A percentile compares a stretch with the other conserved stretches of the same genome.
Evolutionary conservation across 1,140 invertebrate species (phyloP).

Genomic region (Adoxophyes honmai): DNA sequence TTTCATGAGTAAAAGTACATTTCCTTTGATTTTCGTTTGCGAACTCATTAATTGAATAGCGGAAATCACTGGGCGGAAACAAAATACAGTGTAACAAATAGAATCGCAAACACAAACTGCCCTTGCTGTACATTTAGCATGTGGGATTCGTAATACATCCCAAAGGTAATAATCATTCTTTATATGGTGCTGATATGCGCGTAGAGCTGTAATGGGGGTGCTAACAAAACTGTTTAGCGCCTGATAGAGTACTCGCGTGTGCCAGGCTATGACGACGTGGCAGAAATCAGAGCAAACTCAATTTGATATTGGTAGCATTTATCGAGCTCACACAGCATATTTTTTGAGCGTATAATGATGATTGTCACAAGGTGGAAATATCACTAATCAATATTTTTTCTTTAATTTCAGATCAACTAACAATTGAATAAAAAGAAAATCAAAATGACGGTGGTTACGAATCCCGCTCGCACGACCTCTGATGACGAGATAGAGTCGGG

Average conservation of each 20-base stretch:
- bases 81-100: slow-evolving; percentile 20
- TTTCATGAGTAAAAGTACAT: too few species aligned
- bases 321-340: too few species aligned
- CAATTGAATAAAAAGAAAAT: slow-evolving; percentile 16
- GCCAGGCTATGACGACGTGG: neutral
- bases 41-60: slow-evolving; percentile 16
- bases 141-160: slow-evolving; percentile 46
- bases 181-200: slow-evolving; percentile 58
- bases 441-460: slow-evolving; percentile 68
- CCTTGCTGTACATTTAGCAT: slow-evolving; percentile 63
- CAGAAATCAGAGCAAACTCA: neutral
- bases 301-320: neutral
- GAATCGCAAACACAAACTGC: slow-evolving; percentile 29
- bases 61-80: slow-evolving; percentile 1
- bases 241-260: slow-evolving; percentile 16
- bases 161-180: slow-evolving; percentile 65
- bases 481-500: slow-evolving; percentile 44
- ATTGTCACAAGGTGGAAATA: too few species aligned
- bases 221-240: slow-evolving; percentile 49
- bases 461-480: slow-evolving; percentile 53
- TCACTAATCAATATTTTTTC: slow-evolving; percentile 15
- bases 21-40: neutral
- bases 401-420: slow-evolving; percentile 39
- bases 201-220: slow-evolving; percentile 40
- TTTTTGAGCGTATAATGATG: too few species aligned